Evolutionary conservation across 2,797 vertebrate species (phyloP).

Genomic region (Capromys pilorides): DNA sequence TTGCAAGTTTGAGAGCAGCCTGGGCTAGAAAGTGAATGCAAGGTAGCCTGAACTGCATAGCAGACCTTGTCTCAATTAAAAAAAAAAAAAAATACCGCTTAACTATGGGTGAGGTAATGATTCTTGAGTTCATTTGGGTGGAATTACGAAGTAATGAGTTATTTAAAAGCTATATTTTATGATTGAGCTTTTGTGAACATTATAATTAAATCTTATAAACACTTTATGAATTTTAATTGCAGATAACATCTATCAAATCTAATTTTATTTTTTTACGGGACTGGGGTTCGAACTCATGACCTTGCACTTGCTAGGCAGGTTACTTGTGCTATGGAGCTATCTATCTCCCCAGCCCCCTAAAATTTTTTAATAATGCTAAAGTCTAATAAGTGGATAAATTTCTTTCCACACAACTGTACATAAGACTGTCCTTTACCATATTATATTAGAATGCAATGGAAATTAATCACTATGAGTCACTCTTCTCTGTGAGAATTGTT

Average conservation of each 20-base stretch:
- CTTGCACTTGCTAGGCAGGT: too few relatives aligned
- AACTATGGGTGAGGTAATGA: too few relatives aligned
- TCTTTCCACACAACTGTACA: background rate
- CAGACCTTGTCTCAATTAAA: too few relatives aligned
- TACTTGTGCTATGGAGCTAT: too few relatives aligned
- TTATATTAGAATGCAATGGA: background rate
- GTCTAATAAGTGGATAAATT: background rate
- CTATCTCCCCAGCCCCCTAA: background rate
- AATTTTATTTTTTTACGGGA: too few relatives aligned
- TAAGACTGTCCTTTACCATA: slow-evolving; percentile 9
- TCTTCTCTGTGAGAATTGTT: slow-evolving; percentile 20
- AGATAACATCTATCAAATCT: too few relatives aligned
- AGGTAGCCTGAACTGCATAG: too few relatives aligned
- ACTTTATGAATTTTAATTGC: background rate
- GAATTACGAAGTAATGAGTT: background rate
- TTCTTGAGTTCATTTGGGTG: background rate
- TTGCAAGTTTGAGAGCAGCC: too few relatives aligned
- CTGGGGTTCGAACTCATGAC: too few relatives aligned
- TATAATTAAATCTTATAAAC: background rate
- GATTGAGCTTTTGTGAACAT: slow-evolving; percentile 34
- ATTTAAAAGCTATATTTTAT: background rate
- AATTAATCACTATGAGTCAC: background rate
- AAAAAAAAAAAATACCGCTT: too few relatives aligned
- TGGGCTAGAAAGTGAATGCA: too few relatives aligned
- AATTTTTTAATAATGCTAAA: background rate